These are phyloP conservation scores for Heliconius charithonia DNA, from an alignment of 2,888 invertebrate species.

Conservation along the genomic window DNA sequence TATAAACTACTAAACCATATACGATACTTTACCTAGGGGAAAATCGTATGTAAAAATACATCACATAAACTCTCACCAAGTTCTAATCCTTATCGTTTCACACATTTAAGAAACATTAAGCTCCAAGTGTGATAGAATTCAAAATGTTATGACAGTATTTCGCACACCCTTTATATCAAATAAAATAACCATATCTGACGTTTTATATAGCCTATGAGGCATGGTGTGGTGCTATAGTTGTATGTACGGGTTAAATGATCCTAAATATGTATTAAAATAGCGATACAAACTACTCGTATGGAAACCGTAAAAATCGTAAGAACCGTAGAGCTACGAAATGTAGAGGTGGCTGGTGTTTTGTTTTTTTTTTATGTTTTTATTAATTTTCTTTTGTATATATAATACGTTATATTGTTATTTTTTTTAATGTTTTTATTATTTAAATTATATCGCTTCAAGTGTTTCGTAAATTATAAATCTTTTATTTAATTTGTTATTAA, in stretches of 20 bases:
- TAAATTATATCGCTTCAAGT: too few species aligned
- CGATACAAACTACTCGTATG: constrained; percentile 77
- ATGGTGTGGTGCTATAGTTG: constrained; percentile 55
- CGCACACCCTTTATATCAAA: constrained; percentile 60
- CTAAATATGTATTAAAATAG: constrained; percentile 79
- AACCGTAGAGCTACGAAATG: neutral
- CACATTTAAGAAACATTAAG: constrained; percentile 65
- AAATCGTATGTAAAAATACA: neutral
- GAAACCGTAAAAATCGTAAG: constrained; percentile 52
- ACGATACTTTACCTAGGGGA: too few species aligned
- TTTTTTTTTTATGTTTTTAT: neutral
- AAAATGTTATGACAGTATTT: constrained; percentile 80
- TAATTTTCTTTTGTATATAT: too few species aligned
- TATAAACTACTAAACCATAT: too few species aligned
- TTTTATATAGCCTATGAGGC: constrained; percentile 70
- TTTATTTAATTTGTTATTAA: neutral
- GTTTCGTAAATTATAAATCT: neutral
- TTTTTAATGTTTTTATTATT: neutral
- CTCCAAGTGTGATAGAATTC: constrained; percentile 52
- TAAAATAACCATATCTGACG: constrained; percentile 81
- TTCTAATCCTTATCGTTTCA: constrained; percentile 65
- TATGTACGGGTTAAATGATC: constrained; percentile 77
- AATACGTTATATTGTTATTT: neutral
- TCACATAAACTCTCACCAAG: constrained; percentile 25
- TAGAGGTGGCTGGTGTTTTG: neutral